Base-by-base conservation (phyloP, 1,140 invertebrate genomes). In the Andrena cerasifolii region DNA sequence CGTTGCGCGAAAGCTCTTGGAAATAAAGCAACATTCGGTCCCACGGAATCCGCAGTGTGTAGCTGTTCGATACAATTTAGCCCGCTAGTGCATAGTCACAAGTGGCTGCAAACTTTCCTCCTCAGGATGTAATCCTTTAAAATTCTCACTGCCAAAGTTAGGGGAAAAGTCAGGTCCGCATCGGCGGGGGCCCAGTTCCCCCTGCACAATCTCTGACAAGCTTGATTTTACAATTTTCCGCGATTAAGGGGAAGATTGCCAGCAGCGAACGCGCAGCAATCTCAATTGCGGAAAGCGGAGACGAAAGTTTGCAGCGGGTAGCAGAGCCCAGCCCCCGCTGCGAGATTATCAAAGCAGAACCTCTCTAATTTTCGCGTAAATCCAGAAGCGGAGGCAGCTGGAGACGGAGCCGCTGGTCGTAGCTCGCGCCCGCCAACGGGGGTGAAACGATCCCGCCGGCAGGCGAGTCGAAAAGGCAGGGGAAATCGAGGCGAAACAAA, bases 341-440 rank as follows among this genome's bases (percentile, higher is more conserved):
- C n/a, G 2, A 4, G 58, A 61, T 61, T 21, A 40, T 61, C 62
- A 31, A 49, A 65, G 45, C 43, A 21, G 43, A 26, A 31, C 26
- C 43, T 65, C 33, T 36, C 33, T 43, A 61, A 61, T 61, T 43
- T 40, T 43, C n/a, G 58, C 36, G n/a, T 40, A 61, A 61, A 61
- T 61, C 58, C 33, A 33, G 8, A 12, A 33, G n/a, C 33, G 2
- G 24, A 43, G 58, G 33, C 10, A 61, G 3, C 33, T 40, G 8
- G 8, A 54, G 24, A 14, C 24, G 51, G 10, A 54, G 21, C 6
- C 33, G n/a, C 5, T 5, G n/a, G 1, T 40, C 31, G 31, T 40
- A 59, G 40, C 40, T 59, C 31, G 31, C 12, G 6, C 3, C 18
- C 2, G 2, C 4, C 4, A 26, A 10, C 5, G n/a, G 26, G 21